These are phyloP conservation scores for Neolamprologus tretocephalus DNA, from an alignment of 2,113 vertebrate genomes.

Conservation along the genomic window DNA sequence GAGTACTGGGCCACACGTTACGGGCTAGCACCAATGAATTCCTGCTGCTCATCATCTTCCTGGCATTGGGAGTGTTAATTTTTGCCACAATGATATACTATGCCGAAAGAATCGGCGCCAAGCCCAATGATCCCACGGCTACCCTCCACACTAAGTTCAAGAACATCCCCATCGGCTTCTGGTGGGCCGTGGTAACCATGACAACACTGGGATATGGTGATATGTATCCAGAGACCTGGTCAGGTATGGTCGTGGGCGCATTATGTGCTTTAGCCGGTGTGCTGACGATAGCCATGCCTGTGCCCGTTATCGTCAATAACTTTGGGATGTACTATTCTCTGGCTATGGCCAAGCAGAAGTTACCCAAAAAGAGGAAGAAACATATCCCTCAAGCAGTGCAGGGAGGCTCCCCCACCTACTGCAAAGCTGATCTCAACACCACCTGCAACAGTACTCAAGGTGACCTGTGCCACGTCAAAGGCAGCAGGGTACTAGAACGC, in stretches of 20 bases:
- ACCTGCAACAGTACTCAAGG: conserved; percentile 91
- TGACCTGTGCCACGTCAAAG: conserved; percentile 83
- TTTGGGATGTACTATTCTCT: conserved; percentile 99
- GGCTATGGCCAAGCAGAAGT: conserved; percentile 99
- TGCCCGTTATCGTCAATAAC: conserved; percentile 99
- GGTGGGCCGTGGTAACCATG: conserved; percentile 99
- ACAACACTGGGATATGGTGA: conserved; percentile 96
- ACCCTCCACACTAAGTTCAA: conserved; percentile 92
- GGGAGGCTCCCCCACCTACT: conserved; percentile 85
- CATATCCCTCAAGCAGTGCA: conserved; percentile 89
- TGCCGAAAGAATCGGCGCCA: conserved; percentile 90
- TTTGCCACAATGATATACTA: conserved; percentile 99
- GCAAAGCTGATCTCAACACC: conserved; percentile 87
- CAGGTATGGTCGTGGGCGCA: conserved; percentile 95
- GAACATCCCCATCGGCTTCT: conserved; percentile 98
- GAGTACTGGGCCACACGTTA: conserved; percentile 93
- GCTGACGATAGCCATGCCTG: conserved; percentile 96
- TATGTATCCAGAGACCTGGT: conserved; percentile 98
- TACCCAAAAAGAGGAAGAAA: conserved; percentile 95
- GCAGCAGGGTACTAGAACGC: conserved; percentile 80
- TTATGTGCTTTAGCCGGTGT: conserved; percentile 91
- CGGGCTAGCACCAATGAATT: conserved; percentile 95
- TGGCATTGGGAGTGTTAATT: conserved; percentile 93
- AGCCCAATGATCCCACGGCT: conserved; percentile 87
- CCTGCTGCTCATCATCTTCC: conserved; percentile 95